Conservation (phyloP, 2,113 vertebrate species). For the Trochalopteron elliotii region DNA sequence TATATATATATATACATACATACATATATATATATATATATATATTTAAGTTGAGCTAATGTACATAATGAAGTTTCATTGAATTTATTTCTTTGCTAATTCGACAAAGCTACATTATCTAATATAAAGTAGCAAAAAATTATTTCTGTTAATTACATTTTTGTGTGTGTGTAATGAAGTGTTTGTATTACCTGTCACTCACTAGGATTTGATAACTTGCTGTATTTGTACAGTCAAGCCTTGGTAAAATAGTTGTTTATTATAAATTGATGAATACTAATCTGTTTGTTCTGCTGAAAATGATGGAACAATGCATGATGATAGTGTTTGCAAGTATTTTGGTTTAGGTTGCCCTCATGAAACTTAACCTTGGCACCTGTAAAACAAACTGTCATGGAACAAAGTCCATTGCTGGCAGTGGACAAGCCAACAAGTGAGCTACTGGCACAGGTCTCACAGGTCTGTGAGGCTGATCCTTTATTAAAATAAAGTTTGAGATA, state of each 20-base stretch:
- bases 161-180: constrained; percentile 57
- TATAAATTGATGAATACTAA: constrained; percentile 62
- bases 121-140: constrained; percentile 57
- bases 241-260: constrained; percentile 72
- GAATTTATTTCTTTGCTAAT: constrained; percentile 66
- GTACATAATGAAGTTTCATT: constrained; percentile 71
- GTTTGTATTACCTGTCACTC: constrained; percentile 71
- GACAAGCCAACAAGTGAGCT: constrained; percentile 44
- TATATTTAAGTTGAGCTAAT: constrained; percentile 74
- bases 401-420: constrained; percentile 77
- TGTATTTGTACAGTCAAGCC: constrained; percentile 74
- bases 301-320: constrained; percentile 62
- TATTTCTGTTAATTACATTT: constrained; percentile 46
- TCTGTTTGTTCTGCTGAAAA: constrained; percentile 65
- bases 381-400: constrained; percentile 56
- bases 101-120: constrained; percentile 67
- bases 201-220: constrained; percentile 56
- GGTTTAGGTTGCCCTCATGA: constrained; percentile 48
- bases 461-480: constrained; percentile 65
- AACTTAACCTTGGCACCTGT: constrained; percentile 47
- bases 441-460: constrained; percentile 36
- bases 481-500: constrained; percentile 79
- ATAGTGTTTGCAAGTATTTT: constrained; percentile 57
- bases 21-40: neutral
- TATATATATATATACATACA: neutral